Evolutionary conservation across 2,113 vertebrate species (phyloP), one percentile per base, ranked within the genome.

Genomic region (Coreoperca whiteheadi): DNA sequence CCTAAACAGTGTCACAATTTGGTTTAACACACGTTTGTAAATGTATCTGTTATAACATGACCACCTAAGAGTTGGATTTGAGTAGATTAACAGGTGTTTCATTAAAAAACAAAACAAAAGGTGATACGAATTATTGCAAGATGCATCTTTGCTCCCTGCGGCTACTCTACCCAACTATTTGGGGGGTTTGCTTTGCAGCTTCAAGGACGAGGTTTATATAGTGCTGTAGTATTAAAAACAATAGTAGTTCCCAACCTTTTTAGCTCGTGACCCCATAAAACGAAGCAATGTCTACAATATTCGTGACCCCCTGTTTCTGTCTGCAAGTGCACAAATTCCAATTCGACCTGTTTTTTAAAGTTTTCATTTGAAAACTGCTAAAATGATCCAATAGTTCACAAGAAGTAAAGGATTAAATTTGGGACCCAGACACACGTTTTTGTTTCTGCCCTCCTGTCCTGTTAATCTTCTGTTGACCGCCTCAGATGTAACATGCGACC

Each of bases 131-230:
- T 15, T 11, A 60, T 15, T 60, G 6, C 10, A 8, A 10, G 15
- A 23, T 30, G 32, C 32, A 41, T 41, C 7, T 41, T 28, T 74
- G 18, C 23, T 50, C 15, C 23, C 64, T 37, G 20, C 25, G 4
- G 4, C 59, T 2, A 74, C 9, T 73, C 72, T 77, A 72, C 53
- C 56, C 21, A 66, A 54, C 34, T 81, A 46, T 7, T 39, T 11
- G 7, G 21, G 23, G 0, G 14, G n/a, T 59, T n/a, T 18, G 50
- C n/a, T n/a, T 4, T 21, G 11, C 25, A 63, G 59, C 32, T 48
- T 57, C 6, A 8, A 54, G 32, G 2, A 32, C 1, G 0, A 30
- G 21, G 56, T 61, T 30, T 73, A 30, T 63, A 34, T 28, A 30
- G 23, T 6, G 18, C 23, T 37, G 6, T 30, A 56, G 25, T 64